These are phyloP conservation scores for Thermophis baileyi DNA, from an alignment of 2,113 vertebrate species.

Conservation along the genomic window DNA sequence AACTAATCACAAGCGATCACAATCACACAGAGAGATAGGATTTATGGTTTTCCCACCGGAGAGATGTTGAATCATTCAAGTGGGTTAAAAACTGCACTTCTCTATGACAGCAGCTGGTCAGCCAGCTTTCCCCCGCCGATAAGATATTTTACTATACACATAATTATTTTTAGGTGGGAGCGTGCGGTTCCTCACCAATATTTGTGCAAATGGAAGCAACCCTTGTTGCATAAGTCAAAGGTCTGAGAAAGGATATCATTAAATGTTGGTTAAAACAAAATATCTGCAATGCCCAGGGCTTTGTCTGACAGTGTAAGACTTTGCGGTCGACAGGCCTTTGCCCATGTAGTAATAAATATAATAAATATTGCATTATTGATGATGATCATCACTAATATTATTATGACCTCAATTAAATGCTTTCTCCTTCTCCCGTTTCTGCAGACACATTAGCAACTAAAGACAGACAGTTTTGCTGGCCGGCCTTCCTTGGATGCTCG, in stretches of 20 bases:
- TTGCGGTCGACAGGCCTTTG: constrained; percentile 71
- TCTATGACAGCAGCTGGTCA: constrained; percentile 55
- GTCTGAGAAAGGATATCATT: constrained; percentile 42
- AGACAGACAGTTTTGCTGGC: constrained; percentile 68
- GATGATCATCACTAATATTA: constrained; percentile 79
- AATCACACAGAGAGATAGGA: constrained; percentile 53
- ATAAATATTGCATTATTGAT: constrained; percentile 85
- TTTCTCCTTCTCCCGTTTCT: constrained; percentile 47
- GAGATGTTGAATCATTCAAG: constrained; percentile 50
- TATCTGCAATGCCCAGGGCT: constrained; percentile 58
- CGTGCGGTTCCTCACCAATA: constrained; percentile 10
- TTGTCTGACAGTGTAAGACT: constrained; percentile 58
- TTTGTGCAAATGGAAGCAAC: constrained; percentile 33
- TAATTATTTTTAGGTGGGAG: constrained; percentile 10
- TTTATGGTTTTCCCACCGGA: constrained; percentile 50
- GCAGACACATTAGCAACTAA: constrained; percentile 80
- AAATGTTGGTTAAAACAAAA: constrained; percentile 29
- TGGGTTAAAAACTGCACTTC: constrained; percentile 52
- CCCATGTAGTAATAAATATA: constrained; percentile 77
- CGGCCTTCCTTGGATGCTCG: constrained; percentile 65
- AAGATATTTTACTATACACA: constrained; percentile 45
- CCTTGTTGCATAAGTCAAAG: not conserved
- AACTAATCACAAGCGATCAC: constrained; percentile 68
- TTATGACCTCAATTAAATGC: constrained; percentile 83
- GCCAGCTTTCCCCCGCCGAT: constrained; percentile 51